Evolutionary conservation across 2,797 vertebrate species (phyloP), one percentile per base, ranked within the genome.

Genomic region (Amazonetta brasiliensis): DNA sequence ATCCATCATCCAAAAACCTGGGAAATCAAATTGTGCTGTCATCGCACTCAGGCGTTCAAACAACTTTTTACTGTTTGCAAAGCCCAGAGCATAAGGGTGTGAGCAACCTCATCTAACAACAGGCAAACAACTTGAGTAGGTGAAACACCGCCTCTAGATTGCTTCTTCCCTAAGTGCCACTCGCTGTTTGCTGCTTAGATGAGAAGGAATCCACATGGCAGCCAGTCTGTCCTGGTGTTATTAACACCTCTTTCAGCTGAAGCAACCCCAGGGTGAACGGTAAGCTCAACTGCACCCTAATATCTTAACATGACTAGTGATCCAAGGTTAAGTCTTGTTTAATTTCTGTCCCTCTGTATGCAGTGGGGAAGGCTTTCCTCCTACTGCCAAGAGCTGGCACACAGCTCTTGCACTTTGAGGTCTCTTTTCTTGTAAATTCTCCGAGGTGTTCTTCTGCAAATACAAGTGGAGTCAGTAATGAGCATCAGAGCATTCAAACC

Each of bases 401-500:
- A 48, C 1, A 6, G 11, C 10, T 33, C 13, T 72, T 25, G 6
- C 16, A 28, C 13, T 62, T 16, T 4, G 13, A 92, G 6, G 10
- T 21, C 13, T 44, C 20, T 9, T 7, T 17, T 60, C 39, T 18
- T 43, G 22, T 19, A 37, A 33, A 28, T 63, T 1, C 8, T 35
- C n/a, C 14, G 11, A 23, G 5, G 5, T 44, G 25, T 35, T 50
- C 73, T 60, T 48, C 46, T 4, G n/a, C 30, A 41, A 6, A 5
- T 20, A 4, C 7, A 71, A 8, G 5, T 4, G 35, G n/a, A 68
- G 35, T 21, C 3, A 11, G 2, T 26, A 78, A 52, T 0, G 1
- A 74, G 23, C 67, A 52, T n/a, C 37, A 33, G 60, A 43, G 15
- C 25, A 35, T 76, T 63, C 68, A 19, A 64, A 54, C 19, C 12